These are phyloP conservation scores for Pavo muticus DNA, from an alignment of 2,113 vertebrate species.

Conservation along the genomic window DNA sequence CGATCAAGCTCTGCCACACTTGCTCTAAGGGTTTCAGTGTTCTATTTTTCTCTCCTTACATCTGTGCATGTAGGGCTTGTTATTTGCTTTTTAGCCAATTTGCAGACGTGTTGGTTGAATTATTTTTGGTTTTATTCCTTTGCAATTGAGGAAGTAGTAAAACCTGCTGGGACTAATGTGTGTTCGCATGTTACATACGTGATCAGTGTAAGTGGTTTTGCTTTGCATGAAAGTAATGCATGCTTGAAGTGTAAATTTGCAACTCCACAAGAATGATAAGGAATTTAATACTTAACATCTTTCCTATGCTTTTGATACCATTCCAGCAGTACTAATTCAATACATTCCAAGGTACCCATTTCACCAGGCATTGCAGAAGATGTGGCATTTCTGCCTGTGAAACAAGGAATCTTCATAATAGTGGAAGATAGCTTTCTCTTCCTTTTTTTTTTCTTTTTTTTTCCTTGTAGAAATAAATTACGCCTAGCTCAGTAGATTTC, in stretches of 20 bases:
- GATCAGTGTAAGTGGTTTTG: fast-evolving
- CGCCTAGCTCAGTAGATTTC: not conserved
- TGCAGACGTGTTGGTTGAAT: not conserved
- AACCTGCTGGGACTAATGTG: not conserved
- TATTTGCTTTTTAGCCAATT: not conserved
- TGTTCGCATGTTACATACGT: fast-evolving
- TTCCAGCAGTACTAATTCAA: not conserved
- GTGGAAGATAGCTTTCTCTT: fast-evolving
- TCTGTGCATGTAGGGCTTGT: not conserved
- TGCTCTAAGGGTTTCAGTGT: not conserved
- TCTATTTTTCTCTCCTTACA: not conserved
- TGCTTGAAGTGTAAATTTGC: not conserved
- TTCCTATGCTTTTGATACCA: not conserved
- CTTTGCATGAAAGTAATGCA: not conserved
- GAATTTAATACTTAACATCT: not conserved
- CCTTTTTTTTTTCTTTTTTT: not conserved
- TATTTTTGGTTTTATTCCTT: not conserved
- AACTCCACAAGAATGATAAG: not conserved
- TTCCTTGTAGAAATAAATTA: not conserved
- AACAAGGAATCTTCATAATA: not conserved
- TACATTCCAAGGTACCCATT: not conserved
- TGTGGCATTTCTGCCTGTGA: not conserved
- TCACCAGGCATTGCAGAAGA: not conserved
- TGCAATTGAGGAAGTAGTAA: not conserved
- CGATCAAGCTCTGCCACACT: not conserved